Percentiles rank a stretch among this genome's conserved stretches.
These are phyloP conservation scores for Brachyhypopomus gauderio DNA, from an alignment of 2,113 vertebrate genomes.

Conservation along the genomic window DNA sequence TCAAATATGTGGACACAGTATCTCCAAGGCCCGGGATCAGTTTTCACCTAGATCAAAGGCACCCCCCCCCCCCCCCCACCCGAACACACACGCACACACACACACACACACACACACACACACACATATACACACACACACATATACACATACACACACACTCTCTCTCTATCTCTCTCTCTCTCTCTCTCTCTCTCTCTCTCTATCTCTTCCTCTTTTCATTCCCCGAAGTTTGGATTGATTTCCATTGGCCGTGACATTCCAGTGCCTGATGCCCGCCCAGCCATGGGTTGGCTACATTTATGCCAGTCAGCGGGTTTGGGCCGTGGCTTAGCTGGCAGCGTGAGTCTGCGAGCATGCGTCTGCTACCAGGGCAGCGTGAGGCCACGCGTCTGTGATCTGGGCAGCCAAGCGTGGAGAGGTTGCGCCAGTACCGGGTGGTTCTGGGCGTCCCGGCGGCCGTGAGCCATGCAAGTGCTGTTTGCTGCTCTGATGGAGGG, in stretches of 20 bases:
- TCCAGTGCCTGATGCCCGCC: conserved; percentile 70
- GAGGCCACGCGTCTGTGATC: too few relatives aligned
- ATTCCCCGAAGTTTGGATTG: conserved; percentile 75
- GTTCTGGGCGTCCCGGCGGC: neutral
- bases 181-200: neutral
- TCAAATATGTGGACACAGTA: conserved; percentile 66
- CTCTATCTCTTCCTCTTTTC: conserved; percentile 67
- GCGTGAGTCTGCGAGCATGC: neutral
- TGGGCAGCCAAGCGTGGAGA: too few relatives aligned
- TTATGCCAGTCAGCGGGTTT: conserved; percentile 76
- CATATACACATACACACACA: too few relatives aligned
- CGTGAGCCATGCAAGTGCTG: conserved; percentile 33
- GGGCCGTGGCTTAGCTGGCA: conserved; percentile 45
- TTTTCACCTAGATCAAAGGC: conserved; percentile 80
- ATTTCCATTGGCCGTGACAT: conserved; percentile 79
- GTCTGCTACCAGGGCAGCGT: neutral
- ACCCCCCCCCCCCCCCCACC: conserved; percentile 35
- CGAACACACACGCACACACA: too few relatives aligned
- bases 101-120: too few relatives aligned
- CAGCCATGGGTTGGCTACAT: conserved; percentile 64
- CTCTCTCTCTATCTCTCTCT: neutral
- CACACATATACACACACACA: too few relatives aligned
- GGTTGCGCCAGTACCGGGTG: too few relatives aligned
- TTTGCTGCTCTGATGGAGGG: conserved; percentile 33
- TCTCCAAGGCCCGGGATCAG: conserved; percentile 78